Evolutionary conservation across 1,140 invertebrate genomes (phyloP).

Genomic region (Trinorchestia longiramus): DNA sequence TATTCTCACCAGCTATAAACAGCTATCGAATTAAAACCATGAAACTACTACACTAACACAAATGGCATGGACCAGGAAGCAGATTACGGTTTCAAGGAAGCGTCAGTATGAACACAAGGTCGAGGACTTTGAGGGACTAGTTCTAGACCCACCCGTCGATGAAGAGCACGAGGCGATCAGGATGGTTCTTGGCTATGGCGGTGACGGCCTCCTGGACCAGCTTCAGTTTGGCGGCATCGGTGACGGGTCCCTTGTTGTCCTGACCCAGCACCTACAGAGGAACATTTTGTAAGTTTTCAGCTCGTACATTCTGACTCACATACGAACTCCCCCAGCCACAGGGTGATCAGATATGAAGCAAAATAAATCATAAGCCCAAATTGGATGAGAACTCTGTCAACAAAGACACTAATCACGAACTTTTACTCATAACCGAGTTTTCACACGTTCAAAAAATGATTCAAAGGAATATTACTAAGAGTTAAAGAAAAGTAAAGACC

Average conservation of each 20-base stretch:
- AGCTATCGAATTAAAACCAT: background rate
- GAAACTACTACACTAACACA: background rate
- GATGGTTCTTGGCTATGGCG: background rate
- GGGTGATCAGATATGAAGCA: background rate
- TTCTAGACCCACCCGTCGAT: conserved; percentile 23
- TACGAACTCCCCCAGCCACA: background rate
- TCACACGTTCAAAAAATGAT: too few species aligned
- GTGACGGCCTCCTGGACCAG: conserved; percentile 81
- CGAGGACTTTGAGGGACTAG: background rate
- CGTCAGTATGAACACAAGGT: conserved; percentile 17
- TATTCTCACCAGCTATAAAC: background rate
- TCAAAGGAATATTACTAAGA: too few species aligned
- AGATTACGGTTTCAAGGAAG: background rate
- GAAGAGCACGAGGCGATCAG: conserved; percentile 47
- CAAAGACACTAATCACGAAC: background rate
- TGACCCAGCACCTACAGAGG: conserved; percentile 80
- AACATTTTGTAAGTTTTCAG: background rate
- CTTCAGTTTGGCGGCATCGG: conserved; percentile 81
- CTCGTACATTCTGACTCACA: background rate
- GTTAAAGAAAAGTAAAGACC: too few species aligned
- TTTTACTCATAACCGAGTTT: background rate
- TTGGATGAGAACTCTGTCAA: background rate
- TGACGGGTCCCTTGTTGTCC: conserved; percentile 85
- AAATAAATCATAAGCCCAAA: background rate
- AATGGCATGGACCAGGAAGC: background rate